phyloP scores from a whole-genome alignment of 2,888 invertebrate species.

The Cephus pygmeus region DNA sequence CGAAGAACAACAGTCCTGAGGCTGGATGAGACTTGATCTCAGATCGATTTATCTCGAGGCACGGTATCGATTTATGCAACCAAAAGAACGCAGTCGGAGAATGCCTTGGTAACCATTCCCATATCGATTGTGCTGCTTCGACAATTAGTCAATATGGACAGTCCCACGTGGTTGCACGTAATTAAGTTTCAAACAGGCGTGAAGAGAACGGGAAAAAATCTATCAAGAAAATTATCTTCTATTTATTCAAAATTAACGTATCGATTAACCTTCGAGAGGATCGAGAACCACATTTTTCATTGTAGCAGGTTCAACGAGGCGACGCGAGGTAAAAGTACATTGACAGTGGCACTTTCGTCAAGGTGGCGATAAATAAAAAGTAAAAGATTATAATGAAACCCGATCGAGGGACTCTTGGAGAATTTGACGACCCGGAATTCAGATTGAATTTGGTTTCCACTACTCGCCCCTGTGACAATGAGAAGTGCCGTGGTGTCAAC shows the following conservation, averaged over 20 bases:
- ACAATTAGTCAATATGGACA: not conserved
- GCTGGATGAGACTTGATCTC: not conserved
- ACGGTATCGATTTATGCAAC: not conserved
- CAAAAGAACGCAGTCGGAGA: not conserved
- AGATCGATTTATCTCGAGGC: not conserved
- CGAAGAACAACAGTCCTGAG: not conserved
- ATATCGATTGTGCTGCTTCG: not conserved
- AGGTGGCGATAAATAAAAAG: not conserved
- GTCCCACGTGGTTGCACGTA: not conserved
- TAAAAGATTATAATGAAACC: not conserved
- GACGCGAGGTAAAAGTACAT: no score
- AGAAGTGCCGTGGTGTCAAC: not conserved
- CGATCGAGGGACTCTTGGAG: not conserved
- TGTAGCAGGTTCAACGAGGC: no score
- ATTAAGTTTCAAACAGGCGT: conserved; percentile 25
- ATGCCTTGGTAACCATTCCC: not conserved
- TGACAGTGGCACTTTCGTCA: no score
- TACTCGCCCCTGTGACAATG: not conserved
- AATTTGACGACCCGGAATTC: not conserved
- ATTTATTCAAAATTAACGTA: conserved; percentile 48
- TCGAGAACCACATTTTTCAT: not conserved
- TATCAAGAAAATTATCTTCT: conserved; percentile 43
- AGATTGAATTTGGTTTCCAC: not conserved
- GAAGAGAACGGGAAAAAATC: conserved; percentile 24
- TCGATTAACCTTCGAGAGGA: conserved; percentile 42